Conservation (phyloP, 2,888 invertebrate genomes). For the Lochmaea crataegi region DNA sequence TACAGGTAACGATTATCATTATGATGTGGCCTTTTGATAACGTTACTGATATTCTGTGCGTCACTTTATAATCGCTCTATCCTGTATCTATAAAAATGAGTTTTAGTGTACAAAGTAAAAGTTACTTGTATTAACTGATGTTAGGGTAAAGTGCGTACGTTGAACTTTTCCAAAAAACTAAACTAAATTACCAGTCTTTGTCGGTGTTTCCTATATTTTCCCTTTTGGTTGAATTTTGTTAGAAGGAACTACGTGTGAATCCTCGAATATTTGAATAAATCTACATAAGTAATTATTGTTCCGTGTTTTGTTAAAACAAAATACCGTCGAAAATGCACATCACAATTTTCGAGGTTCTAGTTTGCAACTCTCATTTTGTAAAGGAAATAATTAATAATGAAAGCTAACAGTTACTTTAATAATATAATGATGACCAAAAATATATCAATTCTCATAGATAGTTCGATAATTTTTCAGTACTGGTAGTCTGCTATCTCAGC, state of each 20-base stretch:
- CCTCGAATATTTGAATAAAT: constrained; percentile 5
- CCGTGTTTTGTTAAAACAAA: neutral
- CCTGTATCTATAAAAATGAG: no score
- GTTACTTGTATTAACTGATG: neutral
- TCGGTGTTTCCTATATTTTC: neutral
- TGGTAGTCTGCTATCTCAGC: no score
- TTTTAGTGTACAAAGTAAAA: neutral
- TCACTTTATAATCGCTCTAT: no score
- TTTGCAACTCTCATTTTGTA: neutral
- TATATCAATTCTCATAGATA: no score
- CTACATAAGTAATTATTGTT: constrained; percentile 9
- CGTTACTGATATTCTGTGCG: no score
- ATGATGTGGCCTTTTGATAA: no score
- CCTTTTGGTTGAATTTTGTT: constrained; percentile 3
- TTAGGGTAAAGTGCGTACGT: neutral
- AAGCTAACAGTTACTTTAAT: neutral
- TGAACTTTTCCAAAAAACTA: neutral
- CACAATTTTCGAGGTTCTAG: neutral
- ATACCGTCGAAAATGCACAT: neutral
- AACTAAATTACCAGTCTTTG: neutral
- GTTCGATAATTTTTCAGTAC: no score
- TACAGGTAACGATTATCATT: no score
- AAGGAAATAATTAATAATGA: neutral
- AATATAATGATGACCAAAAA: no score
- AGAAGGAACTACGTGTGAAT: neutral